Evolutionary conservation across 2,113 vertebrate genomes (phyloP), one percentile per base, ranked within the genome.

Genomic region (Malurus alboscapulatus): DNA sequence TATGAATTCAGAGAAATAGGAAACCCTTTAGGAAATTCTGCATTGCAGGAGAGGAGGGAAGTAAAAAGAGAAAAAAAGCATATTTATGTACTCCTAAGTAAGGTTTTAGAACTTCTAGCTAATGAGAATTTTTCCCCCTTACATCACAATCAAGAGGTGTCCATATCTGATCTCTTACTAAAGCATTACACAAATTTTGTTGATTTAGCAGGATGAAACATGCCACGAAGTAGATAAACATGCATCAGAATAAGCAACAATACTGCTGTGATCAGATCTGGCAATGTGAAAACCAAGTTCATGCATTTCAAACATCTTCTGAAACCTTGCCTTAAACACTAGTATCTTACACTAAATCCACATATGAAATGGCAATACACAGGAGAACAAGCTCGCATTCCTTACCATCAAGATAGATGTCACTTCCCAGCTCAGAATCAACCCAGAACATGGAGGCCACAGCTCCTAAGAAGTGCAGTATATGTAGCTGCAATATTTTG

Each of bases 391-490:
- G 14, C 4, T 47, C 61, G 11, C 6, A 67, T 16, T 78, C 91
- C 98, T 98, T 98, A 99, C 99, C 99, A 74, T 99, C 99, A 85
- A 99, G 98, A 95, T 99, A 99, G 95, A 99, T 98, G 85, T 99
- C 99, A 94, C 98, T 99, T 86, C 99, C 99, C 55, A 99, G 97
- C 96, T 99, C 99, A 80, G 99, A 98, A 96, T 99, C 99, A 57
- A 99, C 98, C 99, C 99, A 99, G 97, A 99, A 99, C 97, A 99
- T 99, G 92, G 99, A 98, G 25, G 99, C 99, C 78, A 99, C 99
- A 62, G 99, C 98, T 96, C 99, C 99, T 99, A 96, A 42, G 12
- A 89, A 77, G 9, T 29, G 18, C 7, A 92, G 6, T 45, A 88
- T 5, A 72, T 14, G 75, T 32, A 87, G 51, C 76, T 79, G 10